Evolutionary conservation across 2,113 vertebrate genomes (phyloP).

Genomic region (Macheiramphus alcinus): DNA sequence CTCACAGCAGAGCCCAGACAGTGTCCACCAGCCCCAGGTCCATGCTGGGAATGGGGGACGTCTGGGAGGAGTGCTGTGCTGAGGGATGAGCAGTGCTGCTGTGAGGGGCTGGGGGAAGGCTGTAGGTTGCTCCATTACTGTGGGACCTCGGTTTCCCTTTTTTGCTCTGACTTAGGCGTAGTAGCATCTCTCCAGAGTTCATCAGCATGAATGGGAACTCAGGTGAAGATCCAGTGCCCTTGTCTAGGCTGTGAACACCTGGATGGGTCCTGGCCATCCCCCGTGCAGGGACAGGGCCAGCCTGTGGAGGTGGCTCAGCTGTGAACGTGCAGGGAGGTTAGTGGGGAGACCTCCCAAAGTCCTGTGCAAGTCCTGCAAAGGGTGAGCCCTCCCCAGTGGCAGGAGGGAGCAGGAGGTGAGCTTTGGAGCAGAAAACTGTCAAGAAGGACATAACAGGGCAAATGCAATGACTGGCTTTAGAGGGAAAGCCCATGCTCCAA

Average conservation of each 20-base stretch:
- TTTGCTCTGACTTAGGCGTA: not conserved
- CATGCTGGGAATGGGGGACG: not conserved
- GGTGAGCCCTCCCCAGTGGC: accelerated
- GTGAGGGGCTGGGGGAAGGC: not conserved
- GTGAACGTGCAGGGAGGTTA: not conserved
- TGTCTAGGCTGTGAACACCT: not conserved
- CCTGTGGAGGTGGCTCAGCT: not conserved
- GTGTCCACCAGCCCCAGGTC: not conserved
- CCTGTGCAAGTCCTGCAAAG: not conserved
- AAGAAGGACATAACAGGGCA: not conserved
- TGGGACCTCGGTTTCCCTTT: not conserved
- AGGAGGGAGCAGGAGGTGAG: not conserved
- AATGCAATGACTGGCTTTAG: not conserved
- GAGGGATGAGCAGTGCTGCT: not conserved
- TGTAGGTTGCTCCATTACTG: not conserved
- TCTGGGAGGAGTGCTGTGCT: not conserved
- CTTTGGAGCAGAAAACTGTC: not conserved
- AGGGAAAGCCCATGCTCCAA: not conserved
- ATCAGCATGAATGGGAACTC: not conserved
- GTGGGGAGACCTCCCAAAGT: not conserved
- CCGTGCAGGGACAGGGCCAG: not conserved
- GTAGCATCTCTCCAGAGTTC: not conserved
- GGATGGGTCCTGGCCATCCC: not conserved
- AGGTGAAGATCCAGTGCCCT: accelerated
- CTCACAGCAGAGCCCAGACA: not conserved